phyloP scores from a whole-genome alignment of 2,888 invertebrate species.

The Lypha dubia region DNA sequence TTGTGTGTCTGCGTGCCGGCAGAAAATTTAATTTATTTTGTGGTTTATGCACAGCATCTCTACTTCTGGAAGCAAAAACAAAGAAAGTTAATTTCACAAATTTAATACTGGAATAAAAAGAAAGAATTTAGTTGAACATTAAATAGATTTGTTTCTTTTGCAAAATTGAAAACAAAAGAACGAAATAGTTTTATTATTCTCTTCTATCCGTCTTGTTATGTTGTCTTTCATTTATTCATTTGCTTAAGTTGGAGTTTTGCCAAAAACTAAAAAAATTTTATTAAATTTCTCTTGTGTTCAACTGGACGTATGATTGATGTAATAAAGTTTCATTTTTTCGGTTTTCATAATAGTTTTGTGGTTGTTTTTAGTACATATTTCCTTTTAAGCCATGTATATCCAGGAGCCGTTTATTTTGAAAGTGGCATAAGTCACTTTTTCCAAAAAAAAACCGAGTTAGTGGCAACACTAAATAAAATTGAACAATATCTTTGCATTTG shows the following conservation, averaged over 20 bases:
- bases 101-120: background rate
- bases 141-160: background rate
- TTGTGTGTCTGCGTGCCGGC: too few relatives aligned
- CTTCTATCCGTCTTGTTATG: background rate
- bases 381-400: background rate
- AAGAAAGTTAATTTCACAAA: background rate
- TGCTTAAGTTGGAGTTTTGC: background rate
- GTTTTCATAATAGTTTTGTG: conserved; percentile 13
- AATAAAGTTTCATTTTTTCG: conserved; percentile 24
- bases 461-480: too few relatives aligned
- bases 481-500: too few relatives aligned
- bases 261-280: background rate
- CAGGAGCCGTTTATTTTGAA: too few relatives aligned
- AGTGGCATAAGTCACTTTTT: too few relatives aligned
- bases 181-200: background rate
- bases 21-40: conserved; percentile 64
- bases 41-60: conserved; percentile 39
- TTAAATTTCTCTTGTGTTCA: conserved; percentile 26
- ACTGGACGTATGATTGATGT: conserved; percentile 50
- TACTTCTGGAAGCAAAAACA: background rate
- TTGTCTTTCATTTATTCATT: background rate
- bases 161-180: background rate
- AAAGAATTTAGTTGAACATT: background rate
- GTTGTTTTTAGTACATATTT: background rate
- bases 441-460: too few relatives aligned